Base-by-base conservation (phyloP, 2,888 invertebrate genomes). In the Microctonus aethiopoides region DNA sequence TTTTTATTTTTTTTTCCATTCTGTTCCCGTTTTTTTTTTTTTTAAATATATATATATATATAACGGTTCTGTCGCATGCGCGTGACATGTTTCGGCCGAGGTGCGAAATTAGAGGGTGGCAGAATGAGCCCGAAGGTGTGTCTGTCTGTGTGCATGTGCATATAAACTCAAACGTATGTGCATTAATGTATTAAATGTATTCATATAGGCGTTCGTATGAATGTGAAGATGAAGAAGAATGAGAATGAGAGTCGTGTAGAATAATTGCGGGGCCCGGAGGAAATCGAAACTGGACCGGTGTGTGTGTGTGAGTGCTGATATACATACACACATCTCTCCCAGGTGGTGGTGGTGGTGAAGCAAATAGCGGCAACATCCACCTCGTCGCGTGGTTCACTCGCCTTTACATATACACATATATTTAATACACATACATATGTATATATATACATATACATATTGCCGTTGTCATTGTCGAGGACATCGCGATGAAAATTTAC, bases 251-350 rank as follows among this genome's bases (percentile, higher is more conserved):
- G 36, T 71, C 71, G 72, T 71, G 72, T 67, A 71, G 68, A 74
- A 68, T 72, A 75, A 74, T 68, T 57, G 57, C 32, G 57, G 57
- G 57, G 57, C 57, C 57, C 29, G 57, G 32, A 57, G 57, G 75
- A 70, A 75, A 75, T 75, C 75, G 75, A 75, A 57, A 57, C 34
- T 32, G 57, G 34, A 57, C 57, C 57, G 34, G 24, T 22, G 54
- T 26, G 26, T 29, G 11, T 34, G 7, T 34, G 1, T 7, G 24
- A 7, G n/a, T 54, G 24, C 6, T 20, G 2, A 52, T 29, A 29
- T 29, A 34, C n/a, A 34, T n/a, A 57, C 20, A 32, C 46, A 32
- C n/a, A 16, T 32, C 29, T 16, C 16, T 29, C 57, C 57, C 57
- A 57, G n/a, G n/a, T n/a, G n/a, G n/a, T n/a, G n/a, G 57, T 57